These are phyloP conservation scores for Rachycentron canadum DNA, from an alignment of 2,797 vertebrate species.

Conservation along the genomic window DNA sequence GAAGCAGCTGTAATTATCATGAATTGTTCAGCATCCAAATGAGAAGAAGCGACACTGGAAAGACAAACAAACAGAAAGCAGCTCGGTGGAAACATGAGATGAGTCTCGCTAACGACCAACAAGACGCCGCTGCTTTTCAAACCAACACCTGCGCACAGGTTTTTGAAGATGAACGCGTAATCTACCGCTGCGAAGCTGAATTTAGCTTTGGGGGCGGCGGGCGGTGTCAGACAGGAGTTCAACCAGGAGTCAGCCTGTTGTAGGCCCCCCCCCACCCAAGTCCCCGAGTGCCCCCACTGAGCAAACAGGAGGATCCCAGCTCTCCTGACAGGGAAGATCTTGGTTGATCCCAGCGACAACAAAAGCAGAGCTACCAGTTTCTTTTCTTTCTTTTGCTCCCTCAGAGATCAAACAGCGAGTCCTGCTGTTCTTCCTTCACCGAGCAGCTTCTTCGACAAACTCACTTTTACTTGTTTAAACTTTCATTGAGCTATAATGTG, in stretches of 20 bases:
- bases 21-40: neutral
- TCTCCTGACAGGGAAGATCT: neutral
- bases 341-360: neutral
- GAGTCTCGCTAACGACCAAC: neutral
- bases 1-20: neutral
- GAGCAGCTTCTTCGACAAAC: neutral
- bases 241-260: conserved; percentile 24
- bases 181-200: conserved; percentile 21
- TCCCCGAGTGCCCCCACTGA: conserved; percentile 1
- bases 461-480: neutral
- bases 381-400: neutral
- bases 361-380: neutral
- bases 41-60: neutral
- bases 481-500: neutral
- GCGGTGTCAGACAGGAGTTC: conserved; percentile 4
- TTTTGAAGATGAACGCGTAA: conserved; percentile 24
- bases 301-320: conserved; percentile 7
- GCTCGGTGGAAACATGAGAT: neutral
- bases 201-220: neutral
- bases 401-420: neutral
- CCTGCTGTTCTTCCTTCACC: neutral
- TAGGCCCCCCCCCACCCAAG: neutral
- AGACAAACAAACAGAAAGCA: conserved; percentile 14
- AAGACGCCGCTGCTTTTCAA: neutral
- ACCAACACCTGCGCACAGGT: neutral